A percentile compares a stretch with the other conserved stretches of the same genome.
These are phyloP conservation scores for Drosophila quadrilineata DNA, from an alignment of 1,140 invertebrate species.

Conservation along the genomic window DNA sequence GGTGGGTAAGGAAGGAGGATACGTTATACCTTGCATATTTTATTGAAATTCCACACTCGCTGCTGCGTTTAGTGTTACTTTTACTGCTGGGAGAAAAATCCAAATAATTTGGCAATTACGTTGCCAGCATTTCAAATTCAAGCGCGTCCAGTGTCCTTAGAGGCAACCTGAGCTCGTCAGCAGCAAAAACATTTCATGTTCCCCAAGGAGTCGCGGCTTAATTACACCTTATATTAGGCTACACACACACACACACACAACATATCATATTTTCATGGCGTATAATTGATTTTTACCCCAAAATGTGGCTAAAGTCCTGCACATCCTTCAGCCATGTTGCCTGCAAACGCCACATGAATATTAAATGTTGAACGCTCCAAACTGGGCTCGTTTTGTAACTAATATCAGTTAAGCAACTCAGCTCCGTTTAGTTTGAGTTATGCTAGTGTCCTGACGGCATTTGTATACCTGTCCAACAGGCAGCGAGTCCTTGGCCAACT, in stretches of 20 bases:
- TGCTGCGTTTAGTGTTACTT: slow-evolving; percentile 67
- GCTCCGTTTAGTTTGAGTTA: too few species aligned
- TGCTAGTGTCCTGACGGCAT: too few species aligned
- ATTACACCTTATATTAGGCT: slow-evolving; percentile 71
- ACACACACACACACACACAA: background rate
- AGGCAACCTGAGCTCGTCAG: slow-evolving; percentile 28
- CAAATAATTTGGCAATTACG: slow-evolving; percentile 72
- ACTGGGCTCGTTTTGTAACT: background rate
- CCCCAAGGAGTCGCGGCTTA: slow-evolving; percentile 39
- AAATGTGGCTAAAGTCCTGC: slow-evolving; percentile 35
- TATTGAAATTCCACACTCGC: slow-evolving; percentile 71
- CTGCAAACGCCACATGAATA: slow-evolving; percentile 61
- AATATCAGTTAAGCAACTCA: slow-evolving; percentile 10
- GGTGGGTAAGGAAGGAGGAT: background rate
- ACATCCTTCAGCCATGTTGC: slow-evolving; percentile 38
- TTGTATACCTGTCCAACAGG: background rate
- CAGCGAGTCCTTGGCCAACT: background rate
- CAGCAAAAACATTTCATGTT: too few species aligned
- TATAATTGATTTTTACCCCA: slow-evolving; percentile 77
- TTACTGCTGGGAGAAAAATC: slow-evolving; percentile 47
- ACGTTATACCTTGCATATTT: slow-evolving; percentile 67
- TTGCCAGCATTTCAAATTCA: slow-evolving; percentile 68
- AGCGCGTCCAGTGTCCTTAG: slow-evolving; percentile 12
- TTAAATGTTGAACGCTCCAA: slow-evolving; percentile 41
- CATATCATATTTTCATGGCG: slow-evolving; percentile 63